These are phyloP conservation scores for Campylomormyrus numenius DNA, from an alignment of 2,113 vertebrate genomes.

Conservation along the genomic window DNA sequence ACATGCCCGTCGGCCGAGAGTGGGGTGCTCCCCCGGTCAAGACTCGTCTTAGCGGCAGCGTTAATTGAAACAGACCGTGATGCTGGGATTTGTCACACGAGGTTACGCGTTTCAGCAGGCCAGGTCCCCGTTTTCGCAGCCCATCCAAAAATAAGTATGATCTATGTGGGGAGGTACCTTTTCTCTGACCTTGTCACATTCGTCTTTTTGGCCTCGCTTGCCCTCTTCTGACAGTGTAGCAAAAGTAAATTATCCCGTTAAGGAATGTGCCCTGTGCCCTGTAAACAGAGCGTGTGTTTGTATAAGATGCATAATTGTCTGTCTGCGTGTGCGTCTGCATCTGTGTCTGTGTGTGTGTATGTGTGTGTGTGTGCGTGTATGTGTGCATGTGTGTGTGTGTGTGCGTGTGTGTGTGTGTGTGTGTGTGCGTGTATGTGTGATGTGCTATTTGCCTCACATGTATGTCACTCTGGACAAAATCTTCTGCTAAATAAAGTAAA, in stretches of 20 bases:
- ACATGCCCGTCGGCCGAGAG: neutral
- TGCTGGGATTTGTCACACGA: neutral
- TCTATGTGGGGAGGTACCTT: neutral
- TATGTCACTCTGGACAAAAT: neutral
- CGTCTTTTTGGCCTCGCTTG: neutral
- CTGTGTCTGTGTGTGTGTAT: neutral
- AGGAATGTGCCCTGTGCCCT: neutral
- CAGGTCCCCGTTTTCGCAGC: neutral
- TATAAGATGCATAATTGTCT: neutral
- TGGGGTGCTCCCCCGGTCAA: neutral
- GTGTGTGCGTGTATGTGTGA: conserved; percentile 14
- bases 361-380: neutral
- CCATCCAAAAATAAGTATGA: conserved; percentile 10
- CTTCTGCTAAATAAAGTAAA: neutral
- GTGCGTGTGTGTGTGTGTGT: neutral
- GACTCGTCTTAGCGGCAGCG: neutral
- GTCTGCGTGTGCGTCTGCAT: conserved; percentile 10
- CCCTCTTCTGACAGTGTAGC: neutral
- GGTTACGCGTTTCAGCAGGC: neutral
- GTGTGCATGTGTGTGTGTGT: conserved; percentile 14
- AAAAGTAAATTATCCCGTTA: neutral
- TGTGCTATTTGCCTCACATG: neutral
- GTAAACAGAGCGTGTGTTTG: neutral
- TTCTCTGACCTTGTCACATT: conserved; percentile 8
- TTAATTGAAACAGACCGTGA: conserved; percentile 16